A percentile compares a stretch with the other conserved stretches of the same genome.
phyloP scores from a whole-genome alignment of 2,888 invertebrate species.

The Dusona sp. region DNA sequence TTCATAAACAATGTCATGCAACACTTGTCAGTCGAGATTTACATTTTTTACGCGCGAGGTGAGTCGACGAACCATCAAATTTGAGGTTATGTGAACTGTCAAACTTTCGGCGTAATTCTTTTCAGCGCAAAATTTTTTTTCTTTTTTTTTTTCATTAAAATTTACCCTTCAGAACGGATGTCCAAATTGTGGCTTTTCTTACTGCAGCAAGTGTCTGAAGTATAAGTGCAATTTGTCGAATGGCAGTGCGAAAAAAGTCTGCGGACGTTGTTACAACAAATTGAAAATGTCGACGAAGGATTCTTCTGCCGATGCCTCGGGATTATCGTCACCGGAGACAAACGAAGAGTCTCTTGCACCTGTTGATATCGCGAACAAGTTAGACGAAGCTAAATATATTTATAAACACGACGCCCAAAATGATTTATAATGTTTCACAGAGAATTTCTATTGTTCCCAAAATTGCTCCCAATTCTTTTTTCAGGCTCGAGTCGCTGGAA shows the following conservation, averaged over 20 bases:
- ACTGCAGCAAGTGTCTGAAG: conserved; percentile 92
- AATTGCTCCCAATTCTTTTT: background rate
- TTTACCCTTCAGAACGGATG: conserved; percentile 89
- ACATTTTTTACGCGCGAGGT: conserved; percentile 91
- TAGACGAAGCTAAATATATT: conserved; percentile 72
- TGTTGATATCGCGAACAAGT: conserved; percentile 76
- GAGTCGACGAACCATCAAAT: conserved; percentile 72
- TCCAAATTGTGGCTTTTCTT: conserved; percentile 93
- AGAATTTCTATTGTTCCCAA: background rate
- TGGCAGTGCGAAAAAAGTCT: conserved; percentile 89
- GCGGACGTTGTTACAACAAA: conserved; percentile 86
- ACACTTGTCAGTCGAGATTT: conserved; percentile 90
- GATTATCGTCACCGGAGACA: conserved; percentile 65
- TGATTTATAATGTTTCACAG: background rate
- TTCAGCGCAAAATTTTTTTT: conserved; percentile 29
- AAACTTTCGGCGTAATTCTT: conserved; percentile 32
- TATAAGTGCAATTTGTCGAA: conserved; percentile 89
- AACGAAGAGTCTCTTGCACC: conserved; percentile 73
- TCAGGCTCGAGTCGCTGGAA: conserved; percentile 86
- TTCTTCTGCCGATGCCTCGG: conserved; percentile 60
- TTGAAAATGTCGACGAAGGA: conserved; percentile 71
- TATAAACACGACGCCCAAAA: background rate
- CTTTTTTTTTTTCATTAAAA: conserved; percentile 23
- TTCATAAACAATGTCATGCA: conserved; percentile 88
- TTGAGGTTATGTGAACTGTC: conserved; percentile 61